Conservation (phyloP, 2,797 vertebrate species). For the Onychomys leucogaster region DNA sequence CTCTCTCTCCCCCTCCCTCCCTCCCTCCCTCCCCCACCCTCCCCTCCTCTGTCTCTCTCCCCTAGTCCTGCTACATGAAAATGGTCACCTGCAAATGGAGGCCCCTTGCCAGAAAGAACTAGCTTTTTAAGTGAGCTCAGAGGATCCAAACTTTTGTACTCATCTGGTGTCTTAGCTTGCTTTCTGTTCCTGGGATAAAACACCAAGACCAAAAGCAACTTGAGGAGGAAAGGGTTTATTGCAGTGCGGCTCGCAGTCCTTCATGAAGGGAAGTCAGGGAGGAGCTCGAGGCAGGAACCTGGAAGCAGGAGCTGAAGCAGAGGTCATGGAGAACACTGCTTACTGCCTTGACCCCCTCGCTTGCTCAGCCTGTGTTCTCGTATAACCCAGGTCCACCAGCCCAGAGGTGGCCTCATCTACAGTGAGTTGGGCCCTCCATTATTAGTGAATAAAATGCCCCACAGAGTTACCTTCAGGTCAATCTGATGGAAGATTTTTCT, state of each 20-base stretch:
- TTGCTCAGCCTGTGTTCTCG: not conserved
- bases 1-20: not conserved
- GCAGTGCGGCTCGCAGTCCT: not conserved
- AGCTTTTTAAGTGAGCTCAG: not conserved
- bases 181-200: not conserved
- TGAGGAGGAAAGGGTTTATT: not conserved
- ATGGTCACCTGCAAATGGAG: not conserved
- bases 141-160: not conserved
- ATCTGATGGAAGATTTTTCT: not conserved
- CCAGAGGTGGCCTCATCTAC: not conserved
- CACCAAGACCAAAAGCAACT: not conserved
- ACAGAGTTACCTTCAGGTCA: not conserved
- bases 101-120: not conserved
- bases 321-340: not conserved
- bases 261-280: not conserved
- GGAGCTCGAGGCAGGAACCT: not conserved
- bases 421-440: not conserved
- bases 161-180: not conserved
- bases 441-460: not conserved
- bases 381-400: too few relatives aligned
- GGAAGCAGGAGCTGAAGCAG: not conserved
- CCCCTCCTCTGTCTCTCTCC: not conserved
- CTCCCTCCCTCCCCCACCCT: accelerated
- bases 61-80: not conserved
- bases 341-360: not conserved